Evolutionary conservation across 2,888 invertebrate genomes (phyloP).

Genomic region (Ichneumoninae sp.): DNA sequence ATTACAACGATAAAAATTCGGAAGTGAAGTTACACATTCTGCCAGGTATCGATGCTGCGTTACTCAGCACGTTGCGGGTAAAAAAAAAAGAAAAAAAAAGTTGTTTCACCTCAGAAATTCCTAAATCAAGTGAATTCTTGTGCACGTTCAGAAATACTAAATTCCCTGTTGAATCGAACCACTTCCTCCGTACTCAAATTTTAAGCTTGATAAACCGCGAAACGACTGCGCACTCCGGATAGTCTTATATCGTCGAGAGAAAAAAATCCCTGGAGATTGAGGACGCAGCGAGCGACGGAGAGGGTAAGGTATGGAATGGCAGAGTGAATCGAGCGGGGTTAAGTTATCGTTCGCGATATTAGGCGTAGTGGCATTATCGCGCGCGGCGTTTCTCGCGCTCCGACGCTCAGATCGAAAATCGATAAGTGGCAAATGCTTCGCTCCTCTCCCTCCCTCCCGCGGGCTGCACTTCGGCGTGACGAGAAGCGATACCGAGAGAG

Average conservation of each 20-base stretch:
- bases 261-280: not conserved
- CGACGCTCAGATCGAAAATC: conserved; percentile 75
- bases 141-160: not conserved
- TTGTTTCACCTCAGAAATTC: not conserved
- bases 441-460: conserved; percentile 21
- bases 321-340: conserved; percentile 71
- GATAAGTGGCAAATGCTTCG: conserved; percentile 60
- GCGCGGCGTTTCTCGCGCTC: conserved; percentile 70
- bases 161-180: not conserved
- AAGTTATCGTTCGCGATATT: conserved; percentile 78
- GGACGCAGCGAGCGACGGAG: not conserved
- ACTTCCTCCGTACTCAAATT: not conserved
- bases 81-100: not conserved
- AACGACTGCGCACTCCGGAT: not conserved
- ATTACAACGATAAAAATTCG: not conserved
- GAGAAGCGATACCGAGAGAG: conserved; percentile 27
- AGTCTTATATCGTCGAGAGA: not conserved
- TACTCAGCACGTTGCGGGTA: not conserved
- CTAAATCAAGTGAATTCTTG: not conserved
- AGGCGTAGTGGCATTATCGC: conserved; percentile 75
- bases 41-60: not conserved
- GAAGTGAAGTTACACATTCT: not conserved
- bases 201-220: not conserved
- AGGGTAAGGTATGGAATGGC: conserved; percentile 34
- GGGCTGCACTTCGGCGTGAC: conserved; percentile 4